A percentile compares a stretch with the other conserved stretches of the same genome.
Evolutionary conservation across 2,113 vertebrate species (phyloP).

Genomic region (Manacus vitellinus): DNA sequence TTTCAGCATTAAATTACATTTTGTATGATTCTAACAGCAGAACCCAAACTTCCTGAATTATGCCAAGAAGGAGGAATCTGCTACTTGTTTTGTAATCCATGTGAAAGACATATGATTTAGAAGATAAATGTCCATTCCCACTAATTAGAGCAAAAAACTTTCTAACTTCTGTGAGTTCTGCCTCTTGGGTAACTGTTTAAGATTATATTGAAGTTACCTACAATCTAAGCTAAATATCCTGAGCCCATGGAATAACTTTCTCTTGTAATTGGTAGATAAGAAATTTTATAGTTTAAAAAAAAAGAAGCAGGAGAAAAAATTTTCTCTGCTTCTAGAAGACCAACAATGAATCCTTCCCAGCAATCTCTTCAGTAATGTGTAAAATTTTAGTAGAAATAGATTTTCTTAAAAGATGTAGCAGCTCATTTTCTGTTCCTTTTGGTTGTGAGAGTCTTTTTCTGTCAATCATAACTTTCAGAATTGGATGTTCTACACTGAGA

Average conservation of each 20-base stretch:
- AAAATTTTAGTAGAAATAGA: not conserved
- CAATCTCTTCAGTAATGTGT: not conserved
- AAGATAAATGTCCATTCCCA: not conserved
- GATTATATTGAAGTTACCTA: not conserved
- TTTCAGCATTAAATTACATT: not conserved
- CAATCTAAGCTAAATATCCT: not conserved
- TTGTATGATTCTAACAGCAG: not conserved
- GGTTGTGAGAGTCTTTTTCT: not conserved
- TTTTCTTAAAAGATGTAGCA: slow-evolving; percentile 8
- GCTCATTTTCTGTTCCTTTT: slow-evolving; percentile 36
- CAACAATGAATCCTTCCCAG: not conserved
- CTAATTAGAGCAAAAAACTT: not conserved
- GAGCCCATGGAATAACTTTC: not conserved
- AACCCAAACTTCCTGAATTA: not conserved
- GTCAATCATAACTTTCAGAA: slow-evolving; percentile 9
- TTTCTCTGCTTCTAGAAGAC: not conserved
- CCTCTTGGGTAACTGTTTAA: not conserved
- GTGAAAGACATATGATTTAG: not conserved
- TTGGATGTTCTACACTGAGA: slow-evolving; percentile 20
- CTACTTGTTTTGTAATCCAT: not conserved
- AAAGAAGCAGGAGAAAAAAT: not conserved
- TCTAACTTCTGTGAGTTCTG: not conserved
- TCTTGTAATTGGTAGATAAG: not conserved
- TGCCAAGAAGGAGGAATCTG: not conserved
- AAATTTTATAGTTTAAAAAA: not conserved